These are phyloP conservation scores for Borostomias antarcticus DNA, from an alignment of 2,797 vertebrate species.

Conservation along the genomic window DNA sequence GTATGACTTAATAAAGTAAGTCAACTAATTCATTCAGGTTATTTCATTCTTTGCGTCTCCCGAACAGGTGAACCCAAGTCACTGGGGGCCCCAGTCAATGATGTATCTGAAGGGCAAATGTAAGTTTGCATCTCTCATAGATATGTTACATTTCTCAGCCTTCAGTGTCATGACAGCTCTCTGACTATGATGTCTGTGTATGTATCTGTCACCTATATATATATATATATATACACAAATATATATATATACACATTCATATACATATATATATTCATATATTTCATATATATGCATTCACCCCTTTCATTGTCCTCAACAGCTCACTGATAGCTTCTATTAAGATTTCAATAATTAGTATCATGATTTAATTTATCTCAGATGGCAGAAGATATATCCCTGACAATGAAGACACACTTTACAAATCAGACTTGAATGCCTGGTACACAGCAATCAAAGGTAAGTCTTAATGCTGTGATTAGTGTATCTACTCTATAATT, in stretches of 20 bases:
- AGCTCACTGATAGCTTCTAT: too few species aligned
- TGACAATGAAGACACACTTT: background rate
- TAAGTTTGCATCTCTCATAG: conserved; percentile 58
- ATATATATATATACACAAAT: too few species aligned
- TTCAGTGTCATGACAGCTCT: background rate
- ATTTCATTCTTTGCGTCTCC: background rate
- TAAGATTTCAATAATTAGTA: background rate
- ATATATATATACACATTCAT: background rate
- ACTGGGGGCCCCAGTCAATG: conserved; percentile 83
- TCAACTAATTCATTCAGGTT: background rate
- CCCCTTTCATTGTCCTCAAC: too few species aligned
- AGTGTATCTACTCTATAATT: background rate
- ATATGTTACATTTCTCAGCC: too few species aligned
- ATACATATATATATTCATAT: background rate
- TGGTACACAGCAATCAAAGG: conserved; percentile 5
- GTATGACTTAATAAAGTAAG: background rate
- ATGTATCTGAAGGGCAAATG: conserved; percentile 81
- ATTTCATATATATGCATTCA: too few species aligned
- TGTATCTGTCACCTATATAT: background rate
- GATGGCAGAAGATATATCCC: conserved; percentile 7
- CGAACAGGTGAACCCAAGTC: conserved; percentile 57
- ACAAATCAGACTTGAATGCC: background rate
- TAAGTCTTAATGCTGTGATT: background rate
- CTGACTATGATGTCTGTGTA: too few species aligned
- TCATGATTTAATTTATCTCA: background rate